Conservation (phyloP, 64 coral and sea anemone species). For the Anthopleura sola region DNA sequence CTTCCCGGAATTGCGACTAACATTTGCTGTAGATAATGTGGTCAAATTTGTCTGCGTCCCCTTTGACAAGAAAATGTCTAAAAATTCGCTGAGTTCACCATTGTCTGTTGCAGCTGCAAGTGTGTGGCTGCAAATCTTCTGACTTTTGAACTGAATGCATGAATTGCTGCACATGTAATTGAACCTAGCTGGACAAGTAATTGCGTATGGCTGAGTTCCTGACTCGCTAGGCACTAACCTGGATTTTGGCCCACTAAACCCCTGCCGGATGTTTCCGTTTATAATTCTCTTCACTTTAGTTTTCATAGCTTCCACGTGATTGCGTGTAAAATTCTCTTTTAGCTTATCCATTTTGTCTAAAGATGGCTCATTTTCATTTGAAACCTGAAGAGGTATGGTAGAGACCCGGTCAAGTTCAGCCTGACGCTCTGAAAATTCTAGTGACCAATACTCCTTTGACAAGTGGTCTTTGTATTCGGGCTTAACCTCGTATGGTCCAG, state of each 20-base stretch:
- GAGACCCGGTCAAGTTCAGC: not conserved
- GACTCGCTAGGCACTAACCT: conserved; percentile 28
- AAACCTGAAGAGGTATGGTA: not conserved
- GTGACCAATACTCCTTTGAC: not conserved
- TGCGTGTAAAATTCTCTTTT: conserved; percentile 3
- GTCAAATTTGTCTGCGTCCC: conserved; percentile 12
- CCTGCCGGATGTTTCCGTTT: conserved; percentile 21
- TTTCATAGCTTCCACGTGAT: conserved; percentile 33
- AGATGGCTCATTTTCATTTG: not conserved
- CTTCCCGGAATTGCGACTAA: conserved; percentile 21
- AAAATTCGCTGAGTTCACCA: conserved; percentile 4
- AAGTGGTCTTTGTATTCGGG: not conserved
- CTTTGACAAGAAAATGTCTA: conserved; percentile 5
- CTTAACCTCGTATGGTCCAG: conserved; percentile 1
- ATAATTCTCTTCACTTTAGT: conserved; percentile 44
- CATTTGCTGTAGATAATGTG: conserved; percentile 24
- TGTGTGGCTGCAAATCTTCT: conserved; percentile 10
- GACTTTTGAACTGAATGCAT: conserved; percentile 16
- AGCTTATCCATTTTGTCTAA: not conserved
- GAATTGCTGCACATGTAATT: conserved; percentile 6
- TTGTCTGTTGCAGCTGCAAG: conserved; percentile 25
- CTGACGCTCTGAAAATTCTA: not conserved
- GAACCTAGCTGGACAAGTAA: not conserved
- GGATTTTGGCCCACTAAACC: conserved; percentile 33
- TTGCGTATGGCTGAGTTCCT: not conserved